phyloP scores from a whole-genome alignment of 1,140 invertebrate genomes.

The Bradynema listronoti region DNA sequence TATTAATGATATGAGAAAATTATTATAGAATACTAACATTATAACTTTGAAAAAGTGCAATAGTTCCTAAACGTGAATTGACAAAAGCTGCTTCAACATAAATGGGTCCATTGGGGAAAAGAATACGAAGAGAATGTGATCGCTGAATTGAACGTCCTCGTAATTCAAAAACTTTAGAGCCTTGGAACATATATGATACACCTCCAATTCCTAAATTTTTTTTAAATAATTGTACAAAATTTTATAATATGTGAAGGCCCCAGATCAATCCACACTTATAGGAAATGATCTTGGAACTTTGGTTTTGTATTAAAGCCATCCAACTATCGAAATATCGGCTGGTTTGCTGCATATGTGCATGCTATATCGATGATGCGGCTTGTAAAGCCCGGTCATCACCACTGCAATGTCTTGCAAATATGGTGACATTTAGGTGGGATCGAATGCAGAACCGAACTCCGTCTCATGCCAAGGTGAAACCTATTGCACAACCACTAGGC shows the following conservation, averaged over 20 bases:
- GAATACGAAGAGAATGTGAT: conserved; percentile 17
- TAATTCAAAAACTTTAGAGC: conserved; percentile 30
- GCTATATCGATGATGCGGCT: background rate
- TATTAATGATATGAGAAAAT: conserved; percentile 8
- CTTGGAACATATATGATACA: conserved; percentile 19
- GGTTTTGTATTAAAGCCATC: background rate
- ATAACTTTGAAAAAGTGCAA: conserved; percentile 32
- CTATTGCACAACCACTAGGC: background rate
- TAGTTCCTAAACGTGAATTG: conserved; percentile 9
- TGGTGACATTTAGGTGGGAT: background rate
- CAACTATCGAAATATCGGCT: conserved; percentile 3
- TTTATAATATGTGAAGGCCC: conserved; percentile 8
- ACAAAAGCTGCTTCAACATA: conserved; percentile 31
- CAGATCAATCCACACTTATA: conserved; percentile 4
- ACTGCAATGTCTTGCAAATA: background rate
- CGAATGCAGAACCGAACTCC: background rate
- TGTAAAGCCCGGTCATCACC: background rate
- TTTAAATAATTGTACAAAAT: background rate
- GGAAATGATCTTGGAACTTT: conserved; percentile 1
- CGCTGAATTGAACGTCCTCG: conserved; percentile 5
- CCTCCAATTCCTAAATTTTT: conserved; percentile 12
- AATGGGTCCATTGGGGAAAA: conserved; percentile 35
- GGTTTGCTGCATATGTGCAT: background rate
- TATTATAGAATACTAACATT: conserved; percentile 9
- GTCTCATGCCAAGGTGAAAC: background rate